These are phyloP conservation scores for Lasioglossum zephyrum DNA, from an alignment of 2,888 invertebrate genomes.

Conservation along the genomic window DNA sequence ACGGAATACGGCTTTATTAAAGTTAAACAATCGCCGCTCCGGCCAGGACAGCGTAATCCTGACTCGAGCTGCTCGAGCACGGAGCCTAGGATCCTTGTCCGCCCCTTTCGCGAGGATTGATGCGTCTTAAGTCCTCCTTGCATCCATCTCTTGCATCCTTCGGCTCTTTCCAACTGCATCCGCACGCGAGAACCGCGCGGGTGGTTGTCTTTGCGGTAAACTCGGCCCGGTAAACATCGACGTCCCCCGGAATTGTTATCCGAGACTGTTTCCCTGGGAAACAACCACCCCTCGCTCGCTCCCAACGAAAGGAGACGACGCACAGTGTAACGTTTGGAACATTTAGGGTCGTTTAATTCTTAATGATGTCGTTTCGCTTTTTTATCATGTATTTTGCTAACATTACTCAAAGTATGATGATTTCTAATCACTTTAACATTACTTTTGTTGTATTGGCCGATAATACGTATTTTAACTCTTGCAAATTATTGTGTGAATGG, in stretches of 20 bases:
- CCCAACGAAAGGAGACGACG: neutral
- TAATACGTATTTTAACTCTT: too few species aligned
- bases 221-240: conserved; percentile 56
- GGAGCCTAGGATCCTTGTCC: conserved; percentile 46
- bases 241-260: conserved; percentile 55
- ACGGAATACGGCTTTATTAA: conserved; percentile 50
- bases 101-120: conserved; percentile 31
- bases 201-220: conserved; percentile 34
- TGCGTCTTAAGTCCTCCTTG: conserved; percentile 16
- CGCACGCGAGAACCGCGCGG: conserved; percentile 4
- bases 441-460: too few species aligned
- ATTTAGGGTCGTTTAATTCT: too few species aligned
- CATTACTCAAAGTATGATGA: too few species aligned
- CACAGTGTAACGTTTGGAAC: too few species aligned
- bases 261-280: conserved; percentile 30
- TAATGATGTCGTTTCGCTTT: too few species aligned
- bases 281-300: neutral
- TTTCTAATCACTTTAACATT: too few species aligned
- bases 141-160: neutral
- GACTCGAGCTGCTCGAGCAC: conserved; percentile 48
- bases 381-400: too few species aligned
- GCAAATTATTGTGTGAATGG: too few species aligned
- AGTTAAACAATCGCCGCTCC: conserved; percentile 55
- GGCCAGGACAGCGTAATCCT: conserved; percentile 51
- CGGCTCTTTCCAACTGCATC: neutral